Evolutionary conservation across 1,140 invertebrate species (phyloP), one percentile per base, ranked within the genome.

Genomic region (Stenopsyche tienmushanensis): DNA sequence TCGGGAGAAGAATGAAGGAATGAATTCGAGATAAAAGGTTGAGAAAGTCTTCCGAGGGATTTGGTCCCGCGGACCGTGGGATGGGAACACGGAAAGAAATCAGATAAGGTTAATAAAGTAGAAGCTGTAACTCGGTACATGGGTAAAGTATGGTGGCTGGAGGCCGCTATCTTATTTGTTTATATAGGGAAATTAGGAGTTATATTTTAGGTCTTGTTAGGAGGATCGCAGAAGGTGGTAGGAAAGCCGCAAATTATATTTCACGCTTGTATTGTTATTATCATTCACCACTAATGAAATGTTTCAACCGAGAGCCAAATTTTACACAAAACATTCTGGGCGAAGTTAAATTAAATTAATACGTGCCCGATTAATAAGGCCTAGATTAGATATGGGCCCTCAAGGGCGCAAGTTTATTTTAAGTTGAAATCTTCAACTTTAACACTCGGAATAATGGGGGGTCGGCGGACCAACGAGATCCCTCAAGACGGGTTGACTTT

Each of bases 51-150:
- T 60, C 42, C 42, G 21, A 17, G 44, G 44, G 18, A 39, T 57
- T 57, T 57, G 29, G 20, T 57, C 23, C n/a, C 26, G 54, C 24
- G 26, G 29, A n/a, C 55, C 39, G 21, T 20, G 25, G 24, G 18
- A 45, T 34, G 23, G 13, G 24, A 26, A 60, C 24, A 47, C 24
- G 57, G 42, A 60, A 60, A 60, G 57, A 45, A 49, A 60, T 60
- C 57, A 60, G 57, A 60, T 60, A 60, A 60, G 57, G 42, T 47
- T 60, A 60, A 60, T 60, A 60, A 60, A 60, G 57, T 60, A 60
- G 42, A 20, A 60, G 39, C 57, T 47, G 34, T 60, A 24, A 41
- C 57, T 29, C 34, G 57, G 42, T 47, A 60, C 57, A 49, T 26
- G 29, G 39, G 24, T 25, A 60, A 60, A 41, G 39, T 60, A 60